Percentiles rank a stretch among this genome's conserved stretches.
phyloP scores from a whole-genome alignment of 2,888 invertebrate species.

The Arrhopalites spinosus region DNA sequence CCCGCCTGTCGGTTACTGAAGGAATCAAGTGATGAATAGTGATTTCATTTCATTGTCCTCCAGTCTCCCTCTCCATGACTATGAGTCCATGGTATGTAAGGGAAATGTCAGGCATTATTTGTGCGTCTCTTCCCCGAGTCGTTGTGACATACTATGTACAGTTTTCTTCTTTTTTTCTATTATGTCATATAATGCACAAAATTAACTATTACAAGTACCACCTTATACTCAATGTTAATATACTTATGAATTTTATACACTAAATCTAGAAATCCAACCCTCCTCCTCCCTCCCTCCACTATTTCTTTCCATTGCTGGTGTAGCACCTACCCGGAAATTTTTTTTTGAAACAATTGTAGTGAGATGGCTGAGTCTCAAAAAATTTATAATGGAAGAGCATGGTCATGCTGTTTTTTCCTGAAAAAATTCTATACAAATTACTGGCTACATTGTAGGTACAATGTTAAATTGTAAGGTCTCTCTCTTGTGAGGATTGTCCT shows the following conservation, averaged over 20 bases:
- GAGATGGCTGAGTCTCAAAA: too few species aligned
- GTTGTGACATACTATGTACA: background rate
- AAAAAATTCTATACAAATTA: too few species aligned
- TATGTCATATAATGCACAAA: background rate
- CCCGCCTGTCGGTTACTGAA: constrained; percentile 12
- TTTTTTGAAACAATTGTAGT: too few species aligned
- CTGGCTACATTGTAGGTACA: too few species aligned
- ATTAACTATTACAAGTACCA: too few species aligned
- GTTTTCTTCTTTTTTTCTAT: background rate
- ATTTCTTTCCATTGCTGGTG: background rate
- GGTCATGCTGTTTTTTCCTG: too few species aligned
- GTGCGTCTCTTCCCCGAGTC: background rate
- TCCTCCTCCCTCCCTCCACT: background rate
- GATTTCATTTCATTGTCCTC: constrained; percentile 27
- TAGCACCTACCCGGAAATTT: too few species aligned
- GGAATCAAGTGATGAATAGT: constrained; percentile 30
- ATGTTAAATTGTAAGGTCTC: too few species aligned
- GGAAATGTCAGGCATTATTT: constrained; percentile 5
- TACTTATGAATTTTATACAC: too few species aligned
- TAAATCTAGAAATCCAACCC: background rate
- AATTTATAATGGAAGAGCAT: too few species aligned
- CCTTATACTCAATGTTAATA: too few species aligned
- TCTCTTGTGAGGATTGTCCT: too few species aligned
- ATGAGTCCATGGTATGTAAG: background rate
- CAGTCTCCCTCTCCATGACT: background rate